These are phyloP conservation scores for Tethya wilhelma DNA, from an alignment of 37 sponge, comb jelly and placozoan species.

Conservation along the genomic window DNA sequence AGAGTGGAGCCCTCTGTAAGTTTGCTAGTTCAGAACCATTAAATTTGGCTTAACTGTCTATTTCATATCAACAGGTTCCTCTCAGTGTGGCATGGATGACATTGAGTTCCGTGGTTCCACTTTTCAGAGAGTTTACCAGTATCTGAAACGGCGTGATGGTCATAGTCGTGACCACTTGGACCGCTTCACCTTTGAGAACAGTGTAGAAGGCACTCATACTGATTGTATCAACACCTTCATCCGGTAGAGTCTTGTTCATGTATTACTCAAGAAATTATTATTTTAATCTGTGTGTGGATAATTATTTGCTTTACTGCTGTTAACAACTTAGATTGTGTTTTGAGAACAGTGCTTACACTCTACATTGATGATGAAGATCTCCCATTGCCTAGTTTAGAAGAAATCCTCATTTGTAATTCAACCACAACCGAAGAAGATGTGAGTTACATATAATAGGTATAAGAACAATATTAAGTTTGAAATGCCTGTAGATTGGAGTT, in stretches of 20 bases:
- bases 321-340: constrained; percentile 50
- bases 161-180: constrained; percentile 27
- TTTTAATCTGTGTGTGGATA: no score
- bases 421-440: constrained; percentile 74
- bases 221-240: constrained; percentile 47
- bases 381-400: constrained; percentile 65
- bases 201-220: constrained; percentile 9
- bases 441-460: neutral
- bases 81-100: constrained; percentile 36
- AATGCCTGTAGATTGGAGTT: no score
- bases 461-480: no score
- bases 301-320: no score
- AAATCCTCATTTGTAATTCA: constrained; percentile 52
- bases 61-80: neutral
- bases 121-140: constrained; percentile 72
- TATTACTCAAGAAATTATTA: neutral
- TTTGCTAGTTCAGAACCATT: neutral
- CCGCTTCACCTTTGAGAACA: constrained; percentile 35
- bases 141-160: constrained; percentile 39
- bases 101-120: constrained; percentile 35
- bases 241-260: constrained; percentile 9
- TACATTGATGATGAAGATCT: constrained; percentile 45
- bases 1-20: neutral
- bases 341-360: constrained; percentile 42
- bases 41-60: neutral